phyloP scores from a whole-genome alignment of 2,797 vertebrate genomes.

The Brachymystax lenok region DNA sequence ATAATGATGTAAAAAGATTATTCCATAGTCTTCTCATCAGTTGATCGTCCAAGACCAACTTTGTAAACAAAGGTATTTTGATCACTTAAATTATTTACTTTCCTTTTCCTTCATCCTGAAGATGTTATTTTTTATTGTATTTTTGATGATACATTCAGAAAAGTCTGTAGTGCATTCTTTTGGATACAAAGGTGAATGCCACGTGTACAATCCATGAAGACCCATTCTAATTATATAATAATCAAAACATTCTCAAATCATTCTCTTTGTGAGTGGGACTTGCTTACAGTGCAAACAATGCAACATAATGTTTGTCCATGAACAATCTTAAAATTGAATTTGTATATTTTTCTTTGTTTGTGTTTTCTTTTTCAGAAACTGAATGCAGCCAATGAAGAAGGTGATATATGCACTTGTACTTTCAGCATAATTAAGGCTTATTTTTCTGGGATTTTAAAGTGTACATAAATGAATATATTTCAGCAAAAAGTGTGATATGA shows the following conservation, averaged over 20 bases:
- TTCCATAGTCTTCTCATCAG: not conserved
- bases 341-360: not conserved
- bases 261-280: constrained; percentile 8
- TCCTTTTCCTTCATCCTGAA: not conserved
- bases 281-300: not conserved
- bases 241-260: constrained; percentile 10
- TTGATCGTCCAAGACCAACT: not conserved
- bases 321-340: constrained; percentile 1
- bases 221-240: constrained; percentile 13
- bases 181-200: not conserved
- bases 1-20: not conserved
- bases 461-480: constrained; percentile 37
- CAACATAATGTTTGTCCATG: constrained; percentile 10
- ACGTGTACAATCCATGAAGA: not conserved
- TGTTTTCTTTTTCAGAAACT: not conserved
- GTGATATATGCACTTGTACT: not conserved
- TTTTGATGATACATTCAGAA: not conserved
- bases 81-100: not conserved
- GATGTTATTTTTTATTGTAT: not conserved
- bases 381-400: not conserved
- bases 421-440: not conserved
- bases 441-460: constrained; percentile 19
- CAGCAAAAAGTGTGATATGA: constrained; percentile 14
- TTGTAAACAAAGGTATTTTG: not conserved
- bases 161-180: not conserved